phyloP scores from a whole-genome alignment of 1,140 invertebrate species.

The Nixonia krombeini region DNA sequence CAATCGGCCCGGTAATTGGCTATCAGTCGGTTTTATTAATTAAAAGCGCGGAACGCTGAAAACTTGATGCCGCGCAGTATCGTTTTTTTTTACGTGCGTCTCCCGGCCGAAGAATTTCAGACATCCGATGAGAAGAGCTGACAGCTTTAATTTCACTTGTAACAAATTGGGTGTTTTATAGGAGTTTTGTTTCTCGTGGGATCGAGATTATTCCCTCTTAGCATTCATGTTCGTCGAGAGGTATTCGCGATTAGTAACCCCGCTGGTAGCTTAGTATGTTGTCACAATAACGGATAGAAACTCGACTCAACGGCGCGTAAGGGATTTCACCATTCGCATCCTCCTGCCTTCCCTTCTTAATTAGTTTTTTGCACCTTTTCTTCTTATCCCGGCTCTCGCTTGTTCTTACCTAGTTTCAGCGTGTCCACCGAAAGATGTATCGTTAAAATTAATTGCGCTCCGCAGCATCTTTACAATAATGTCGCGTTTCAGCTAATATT shows the following conservation, averaged over 20 bases:
- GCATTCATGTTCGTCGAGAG: conserved; percentile 14
- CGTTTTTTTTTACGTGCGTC: too few relatives aligned
- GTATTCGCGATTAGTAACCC: conserved; percentile 41
- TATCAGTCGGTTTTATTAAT: too few relatives aligned
- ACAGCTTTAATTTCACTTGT: conserved; percentile 34
- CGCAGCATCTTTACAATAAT: too few relatives aligned
- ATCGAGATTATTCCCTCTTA: conserved; percentile 27
- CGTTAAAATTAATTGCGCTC: conserved; percentile 10
- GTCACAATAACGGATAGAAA: conserved; percentile 40
- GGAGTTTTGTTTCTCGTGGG: conserved; percentile 22
- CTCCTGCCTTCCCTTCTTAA: conserved; percentile 39
- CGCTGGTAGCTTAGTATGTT: conserved; percentile 37
- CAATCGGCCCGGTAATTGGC: too few relatives aligned
- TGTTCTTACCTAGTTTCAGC: conserved; percentile 24
- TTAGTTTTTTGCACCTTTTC: conserved; percentile 41
- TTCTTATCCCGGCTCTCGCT: conserved; percentile 13
- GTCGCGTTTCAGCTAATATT: too few relatives aligned
- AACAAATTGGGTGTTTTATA: conserved; percentile 40
- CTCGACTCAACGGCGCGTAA: conserved; percentile 30
- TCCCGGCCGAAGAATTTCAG: conserved; percentile 15
- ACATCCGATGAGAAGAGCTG: conserved; percentile 15
- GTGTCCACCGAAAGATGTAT: conserved; percentile 39
- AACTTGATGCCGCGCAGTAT: too few relatives aligned
- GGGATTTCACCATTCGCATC: conserved; percentile 40
- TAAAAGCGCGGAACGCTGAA: too few relatives aligned